Conservation (phyloP, 2,113 vertebrate genomes). For the Bothrops jararaca region DNA sequence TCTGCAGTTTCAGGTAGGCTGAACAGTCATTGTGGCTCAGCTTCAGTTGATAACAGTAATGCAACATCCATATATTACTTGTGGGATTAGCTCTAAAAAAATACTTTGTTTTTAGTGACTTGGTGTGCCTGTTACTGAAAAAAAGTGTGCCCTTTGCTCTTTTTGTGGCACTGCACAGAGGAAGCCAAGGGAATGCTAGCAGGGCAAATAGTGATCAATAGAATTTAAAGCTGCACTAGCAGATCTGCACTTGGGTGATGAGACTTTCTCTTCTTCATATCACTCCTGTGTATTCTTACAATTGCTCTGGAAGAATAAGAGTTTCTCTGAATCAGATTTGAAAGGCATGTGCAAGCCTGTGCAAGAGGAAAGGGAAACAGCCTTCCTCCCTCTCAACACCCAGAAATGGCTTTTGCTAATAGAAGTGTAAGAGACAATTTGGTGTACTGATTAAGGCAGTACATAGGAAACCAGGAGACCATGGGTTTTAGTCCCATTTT, state of each 20-base stretch:
- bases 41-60: neutral
- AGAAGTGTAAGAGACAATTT: neutral
- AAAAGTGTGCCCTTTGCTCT: neutral
- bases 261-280: neutral
- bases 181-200: neutral
- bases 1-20: neutral
- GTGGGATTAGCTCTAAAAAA: neutral
- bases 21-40: neutral
- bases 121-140: neutral
- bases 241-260: neutral
- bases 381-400: neutral
- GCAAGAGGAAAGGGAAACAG: neutral
- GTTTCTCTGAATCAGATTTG: neutral
- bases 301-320: neutral
- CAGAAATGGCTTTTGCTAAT: neutral
- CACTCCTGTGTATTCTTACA: neutral
- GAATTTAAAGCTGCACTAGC: neutral
- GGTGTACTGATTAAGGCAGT: neutral
- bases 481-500: neutral
- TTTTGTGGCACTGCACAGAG: neutral
- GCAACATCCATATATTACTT: neutral
- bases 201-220: neutral
- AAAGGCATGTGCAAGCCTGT: neutral
- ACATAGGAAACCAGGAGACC: neutral
- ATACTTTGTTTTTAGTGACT: neutral